phyloP scores from a whole-genome alignment of 2,888 invertebrate species.

The Leptopilina myrica region DNA sequence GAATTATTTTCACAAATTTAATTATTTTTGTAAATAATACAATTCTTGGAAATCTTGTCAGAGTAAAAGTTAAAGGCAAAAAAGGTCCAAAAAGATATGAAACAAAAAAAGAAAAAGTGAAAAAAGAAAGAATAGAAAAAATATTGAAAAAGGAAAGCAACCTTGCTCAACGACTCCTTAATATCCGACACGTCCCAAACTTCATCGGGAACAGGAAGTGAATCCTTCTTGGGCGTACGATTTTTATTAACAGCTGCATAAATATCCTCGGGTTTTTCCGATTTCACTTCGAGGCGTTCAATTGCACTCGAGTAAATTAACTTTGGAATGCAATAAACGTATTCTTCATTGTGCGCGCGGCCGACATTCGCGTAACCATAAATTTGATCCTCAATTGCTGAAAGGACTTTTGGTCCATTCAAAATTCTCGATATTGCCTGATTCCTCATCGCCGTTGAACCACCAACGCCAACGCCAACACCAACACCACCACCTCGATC shows the following conservation, averaged over 20 bases:
- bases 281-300: constrained; percentile 70
- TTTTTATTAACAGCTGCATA: constrained; percentile 75
- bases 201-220: constrained; percentile 69
- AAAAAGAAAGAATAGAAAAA: not conserved
- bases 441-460: constrained; percentile 41
- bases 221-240: constrained; percentile 63
- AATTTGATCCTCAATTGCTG: constrained; percentile 50
- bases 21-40: no score
- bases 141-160: constrained; percentile 21
- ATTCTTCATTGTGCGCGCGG: constrained; percentile 62
- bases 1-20: no score
- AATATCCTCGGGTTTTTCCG: constrained; percentile 77
- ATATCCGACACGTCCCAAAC: constrained; percentile 69
- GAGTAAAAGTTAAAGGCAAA: no score
- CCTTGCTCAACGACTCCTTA: constrained; percentile 65
- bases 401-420: constrained; percentile 53
- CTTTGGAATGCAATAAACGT: constrained; percentile 69
- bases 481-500: constrained; percentile 59
- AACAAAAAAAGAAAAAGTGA: not conserved
- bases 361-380: constrained; percentile 59
- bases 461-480: no score
- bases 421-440: constrained; percentile 45
- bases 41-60: no score
- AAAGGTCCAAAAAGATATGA: no score
- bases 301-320: constrained; percentile 61